phyloP scores from a whole-genome alignment of 2,797 vertebrate species.

The Cyclopterus lumpus region DNA sequence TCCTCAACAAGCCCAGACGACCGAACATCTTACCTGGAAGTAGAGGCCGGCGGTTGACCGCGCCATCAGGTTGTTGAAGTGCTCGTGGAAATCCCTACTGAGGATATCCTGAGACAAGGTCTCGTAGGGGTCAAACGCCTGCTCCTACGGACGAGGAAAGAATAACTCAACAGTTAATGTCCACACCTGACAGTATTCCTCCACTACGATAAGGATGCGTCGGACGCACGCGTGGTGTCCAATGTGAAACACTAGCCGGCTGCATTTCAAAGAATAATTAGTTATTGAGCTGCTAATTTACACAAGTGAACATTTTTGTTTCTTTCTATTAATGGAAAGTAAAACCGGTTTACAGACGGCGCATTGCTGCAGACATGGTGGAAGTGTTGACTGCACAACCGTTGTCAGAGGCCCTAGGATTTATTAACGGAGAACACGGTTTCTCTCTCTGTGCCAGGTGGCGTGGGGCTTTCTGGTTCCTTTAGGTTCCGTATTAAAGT shows the following conservation, averaged over 20 bases:
- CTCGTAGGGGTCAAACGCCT: constrained; percentile 99
- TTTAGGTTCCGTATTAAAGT: neutral
- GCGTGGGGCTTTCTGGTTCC: neutral
- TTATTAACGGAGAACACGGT: neutral
- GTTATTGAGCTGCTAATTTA: neutral
- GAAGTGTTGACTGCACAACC: neutral
- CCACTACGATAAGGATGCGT: neutral
- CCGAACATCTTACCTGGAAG: constrained; percentile 88
- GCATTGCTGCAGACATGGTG: neutral
- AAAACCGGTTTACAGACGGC: neutral
- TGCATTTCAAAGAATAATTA: neutral
- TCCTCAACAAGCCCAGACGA: neutral
- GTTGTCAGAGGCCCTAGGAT: neutral
- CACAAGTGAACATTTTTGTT: neutral
- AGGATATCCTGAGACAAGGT: constrained; percentile 97
- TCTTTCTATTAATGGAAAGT: neutral
- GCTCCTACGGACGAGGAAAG: constrained; percentile 83
- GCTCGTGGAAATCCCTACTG: constrained; percentile 90
- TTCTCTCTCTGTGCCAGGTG: neutral
- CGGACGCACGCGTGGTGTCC: neutral
- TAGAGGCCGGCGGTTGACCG: constrained; percentile 90
- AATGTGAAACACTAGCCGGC: neutral
- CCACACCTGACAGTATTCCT: neutral
- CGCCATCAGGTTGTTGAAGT: constrained; percentile 94
- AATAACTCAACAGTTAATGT: constrained; percentile 3